phyloP scores from a whole-genome alignment of 2,888 invertebrate genomes.

The Netelia melanura region DNA sequence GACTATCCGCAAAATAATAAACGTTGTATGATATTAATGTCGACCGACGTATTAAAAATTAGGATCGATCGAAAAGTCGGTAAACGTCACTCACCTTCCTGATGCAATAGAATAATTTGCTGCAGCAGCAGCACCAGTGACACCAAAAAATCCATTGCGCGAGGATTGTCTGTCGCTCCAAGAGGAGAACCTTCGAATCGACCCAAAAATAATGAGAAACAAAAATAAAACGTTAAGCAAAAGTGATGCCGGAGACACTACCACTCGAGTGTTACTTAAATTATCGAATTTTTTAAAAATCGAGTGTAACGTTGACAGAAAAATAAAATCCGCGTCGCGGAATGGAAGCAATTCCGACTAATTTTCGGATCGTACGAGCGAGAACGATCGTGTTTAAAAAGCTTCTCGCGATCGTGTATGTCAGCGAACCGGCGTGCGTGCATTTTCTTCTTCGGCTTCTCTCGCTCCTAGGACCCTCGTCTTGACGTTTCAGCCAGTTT shows the following conservation, averaged over 20 bases:
- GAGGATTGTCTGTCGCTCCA: not conserved
- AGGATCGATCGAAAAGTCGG: not conserved
- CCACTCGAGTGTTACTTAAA: not conserved
- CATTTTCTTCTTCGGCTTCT: slow-evolving; percentile 26
- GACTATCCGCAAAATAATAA: too few relatives aligned
- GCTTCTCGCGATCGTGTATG: slow-evolving; percentile 1
- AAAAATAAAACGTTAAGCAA: not conserved
- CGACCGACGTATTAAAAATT: not conserved
- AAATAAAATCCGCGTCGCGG: not conserved
- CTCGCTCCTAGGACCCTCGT: not conserved
- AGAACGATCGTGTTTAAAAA: not conserved
- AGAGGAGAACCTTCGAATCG: not conserved
- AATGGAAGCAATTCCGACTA: not conserved
- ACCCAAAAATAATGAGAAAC: not conserved
- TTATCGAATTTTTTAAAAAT: not conserved
- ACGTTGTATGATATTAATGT: not conserved
- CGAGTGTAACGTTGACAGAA: not conserved
- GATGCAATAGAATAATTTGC: slow-evolving; percentile 74
- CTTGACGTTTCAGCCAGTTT: slow-evolving; percentile 25
- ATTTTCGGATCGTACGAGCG: not conserved
- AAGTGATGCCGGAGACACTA: not conserved
- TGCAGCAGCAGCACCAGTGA: slow-evolving; percentile 70
- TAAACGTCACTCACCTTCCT: slow-evolving; percentile 75
- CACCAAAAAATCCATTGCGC: slow-evolving; percentile 75
- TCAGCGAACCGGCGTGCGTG: slow-evolving; percentile 1